Evolutionary conservation across 2,113 vertebrate species (phyloP), one percentile per base, ranked within the genome.

Genomic region (Antigone vipio): DNA sequence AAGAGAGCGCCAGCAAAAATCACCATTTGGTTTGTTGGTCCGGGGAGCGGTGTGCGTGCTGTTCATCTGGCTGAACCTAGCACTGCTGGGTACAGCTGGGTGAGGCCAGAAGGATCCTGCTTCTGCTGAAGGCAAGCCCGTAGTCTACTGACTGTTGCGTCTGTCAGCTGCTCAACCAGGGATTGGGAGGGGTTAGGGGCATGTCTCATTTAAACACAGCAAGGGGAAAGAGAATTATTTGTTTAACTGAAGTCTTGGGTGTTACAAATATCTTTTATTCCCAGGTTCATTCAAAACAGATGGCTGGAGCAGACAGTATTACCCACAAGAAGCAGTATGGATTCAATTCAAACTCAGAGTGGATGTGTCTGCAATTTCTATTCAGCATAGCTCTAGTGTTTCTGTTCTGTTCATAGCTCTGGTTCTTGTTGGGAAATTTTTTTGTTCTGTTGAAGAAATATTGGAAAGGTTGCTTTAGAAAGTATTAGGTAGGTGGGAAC

Each of bases 1-100:
- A 35, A 58, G 50, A 55, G 30, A 6, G 15, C 69, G 53, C 5
- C 62, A 62, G 53, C 35, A 53, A 30, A 80, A 72, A 27, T 34
- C 7, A 21, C 30, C 2, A 0, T 27, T 91, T 73, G n/a, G n/a
- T 42, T 49, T 59, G n/a, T 32, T 68, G 73, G 15, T 53, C 1
- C 3, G 22, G 44, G 56, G 72, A 47, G 24, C 4, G 59, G 23
- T 34, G 23, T 71, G 44, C 10, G 0, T 50, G 40, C 77, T 7
- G 2, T 26, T 78, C 4, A 0, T 38, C 69, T 53, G 52, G 35
- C 45, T 79, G 66, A 77, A 40, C 0, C 0, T 6, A 53, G 42
- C 30, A 14, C 60, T 74, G 42, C 60, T 84, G 78, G 15, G 18
- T 63, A 10, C 44, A 75, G 53, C 78, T 60, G 75, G 38, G 15